Evolutionary conservation across 2,113 vertebrate species (phyloP).

Genomic region (Equus quagga): DNA sequence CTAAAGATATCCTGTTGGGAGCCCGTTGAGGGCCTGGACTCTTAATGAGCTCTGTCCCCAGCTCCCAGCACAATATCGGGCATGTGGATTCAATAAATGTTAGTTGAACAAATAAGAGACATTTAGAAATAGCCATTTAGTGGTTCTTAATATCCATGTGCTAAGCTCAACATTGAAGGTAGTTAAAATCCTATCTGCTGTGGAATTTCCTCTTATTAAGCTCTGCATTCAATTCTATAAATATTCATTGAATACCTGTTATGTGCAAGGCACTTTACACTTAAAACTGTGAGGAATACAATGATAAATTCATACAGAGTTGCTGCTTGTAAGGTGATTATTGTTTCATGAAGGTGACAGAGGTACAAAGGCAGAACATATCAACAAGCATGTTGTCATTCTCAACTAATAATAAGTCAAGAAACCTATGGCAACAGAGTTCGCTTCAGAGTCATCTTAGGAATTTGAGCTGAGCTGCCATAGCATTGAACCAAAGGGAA

Average conservation of each 20-base stretch:
- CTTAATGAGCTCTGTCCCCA: neutral
- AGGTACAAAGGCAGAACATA: neutral
- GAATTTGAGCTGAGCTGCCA: neutral
- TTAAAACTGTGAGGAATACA: constrained; percentile 26
- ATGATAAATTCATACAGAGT: constrained; percentile 23
- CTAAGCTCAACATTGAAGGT: constrained; percentile 42
- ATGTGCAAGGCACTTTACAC: neutral
- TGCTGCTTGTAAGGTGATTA: neutral
- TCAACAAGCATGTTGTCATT: neutral
- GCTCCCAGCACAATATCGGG: neutral
- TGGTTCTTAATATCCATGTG: neutral
- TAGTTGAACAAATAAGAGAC: constrained; percentile 56
- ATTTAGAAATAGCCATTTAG: constrained; percentile 31
- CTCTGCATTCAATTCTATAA: constrained; percentile 41
- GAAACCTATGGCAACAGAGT: neutral
- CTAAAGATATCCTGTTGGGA: neutral
- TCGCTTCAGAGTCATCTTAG: constrained; percentile 41
- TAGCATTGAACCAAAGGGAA: neutral
- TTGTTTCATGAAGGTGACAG: neutral
- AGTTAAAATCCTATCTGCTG: constrained; percentile 38
- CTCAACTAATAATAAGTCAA: neutral
- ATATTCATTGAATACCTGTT: constrained; percentile 38
- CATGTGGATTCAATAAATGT: constrained; percentile 13
- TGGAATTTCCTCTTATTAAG: constrained; percentile 23
- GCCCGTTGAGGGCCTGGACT: neutral